Evolutionary conservation across 2,888 invertebrate genomes (phyloP).

Genomic region (Arctia plantaginis): DNA sequence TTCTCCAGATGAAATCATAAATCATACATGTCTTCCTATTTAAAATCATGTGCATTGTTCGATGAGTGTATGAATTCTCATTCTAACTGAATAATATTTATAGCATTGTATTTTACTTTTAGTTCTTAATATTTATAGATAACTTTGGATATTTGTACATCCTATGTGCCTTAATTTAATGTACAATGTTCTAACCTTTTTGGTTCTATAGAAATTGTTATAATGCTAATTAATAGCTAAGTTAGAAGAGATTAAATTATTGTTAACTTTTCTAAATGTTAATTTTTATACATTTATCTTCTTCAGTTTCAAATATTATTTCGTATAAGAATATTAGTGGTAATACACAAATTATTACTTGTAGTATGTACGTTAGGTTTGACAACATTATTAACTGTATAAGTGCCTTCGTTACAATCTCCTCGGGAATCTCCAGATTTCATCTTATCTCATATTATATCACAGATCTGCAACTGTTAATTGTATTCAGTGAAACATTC

Average conservation of each 20-base stretch:
- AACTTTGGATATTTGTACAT: constrained; percentile 72
- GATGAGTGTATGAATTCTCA: constrained; percentile 72
- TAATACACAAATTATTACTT: constrained; percentile 63
- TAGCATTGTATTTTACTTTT: constrained; percentile 75
- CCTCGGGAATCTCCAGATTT: constrained; percentile 75
- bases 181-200: constrained; percentile 80
- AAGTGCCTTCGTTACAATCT: constrained; percentile 77
- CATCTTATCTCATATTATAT: constrained; percentile 52
- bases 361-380: constrained; percentile 62
- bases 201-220: constrained; percentile 82
- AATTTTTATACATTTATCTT: constrained; percentile 72
- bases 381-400: constrained; percentile 60
- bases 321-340: constrained; percentile 51
- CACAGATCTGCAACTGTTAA: constrained; percentile 52
- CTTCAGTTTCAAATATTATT: constrained; percentile 57
- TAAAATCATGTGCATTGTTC: constrained; percentile 59
- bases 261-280: constrained; percentile 85
- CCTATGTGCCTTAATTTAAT: constrained; percentile 83
- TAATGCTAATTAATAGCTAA: constrained; percentile 77
- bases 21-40: constrained; percentile 73
- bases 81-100: constrained; percentile 66
- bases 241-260: constrained; percentile 86
- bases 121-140: constrained; percentile 83
- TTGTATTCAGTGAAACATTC: constrained; percentile 39
- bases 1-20: constrained; percentile 58